phyloP scores from a whole-genome alignment of 2,888 invertebrate genomes.

The Dichetophora obliterata region DNA sequence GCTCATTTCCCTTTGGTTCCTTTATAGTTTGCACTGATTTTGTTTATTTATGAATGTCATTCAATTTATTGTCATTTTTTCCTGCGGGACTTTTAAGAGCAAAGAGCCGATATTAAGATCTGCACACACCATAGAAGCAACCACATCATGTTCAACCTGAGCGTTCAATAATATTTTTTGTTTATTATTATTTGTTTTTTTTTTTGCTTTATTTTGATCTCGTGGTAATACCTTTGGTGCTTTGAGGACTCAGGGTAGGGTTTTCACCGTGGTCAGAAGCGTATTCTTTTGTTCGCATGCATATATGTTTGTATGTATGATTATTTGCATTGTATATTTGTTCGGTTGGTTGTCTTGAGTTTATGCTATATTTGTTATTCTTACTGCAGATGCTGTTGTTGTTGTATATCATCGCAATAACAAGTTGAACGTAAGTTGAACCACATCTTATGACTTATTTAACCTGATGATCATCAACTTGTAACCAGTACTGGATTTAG shows the following conservation, averaged over 20 bases:
- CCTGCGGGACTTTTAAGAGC: slow-evolving; percentile 54
- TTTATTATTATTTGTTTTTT: neutral
- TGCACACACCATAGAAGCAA: neutral
- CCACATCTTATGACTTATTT: slow-evolving; percentile 42
- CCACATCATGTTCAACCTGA: slow-evolving; percentile 20
- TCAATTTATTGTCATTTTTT: slow-evolving; percentile 64
- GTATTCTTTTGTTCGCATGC: slow-evolving; percentile 43
- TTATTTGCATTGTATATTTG: slow-evolving; percentile 34
- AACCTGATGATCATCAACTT: neutral
- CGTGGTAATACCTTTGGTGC: neutral
- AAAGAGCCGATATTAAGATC: slow-evolving; percentile 62
- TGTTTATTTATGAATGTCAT: slow-evolving; percentile 69
- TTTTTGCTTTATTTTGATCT: slow-evolving; percentile 31
- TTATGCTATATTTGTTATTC: slow-evolving; percentile 6
- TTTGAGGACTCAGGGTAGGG: slow-evolving; percentile 20
- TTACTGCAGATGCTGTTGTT: slow-evolving; percentile 4
- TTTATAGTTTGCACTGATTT: slow-evolving; percentile 42
- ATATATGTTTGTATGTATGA: neutral
- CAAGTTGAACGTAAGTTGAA: slow-evolving; percentile 33
- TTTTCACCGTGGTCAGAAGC: neutral
- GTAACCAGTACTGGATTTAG: no score
- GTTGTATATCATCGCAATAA: slow-evolving; percentile 34
- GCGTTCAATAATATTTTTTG: slow-evolving; percentile 18
- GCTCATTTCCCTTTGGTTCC: slow-evolving; percentile 19
- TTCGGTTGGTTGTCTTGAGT: slow-evolving; percentile 16